These are phyloP conservation scores for Phlogophora meticulosa DNA, from an alignment of 2,888 invertebrate species.

Conservation along the genomic window DNA sequence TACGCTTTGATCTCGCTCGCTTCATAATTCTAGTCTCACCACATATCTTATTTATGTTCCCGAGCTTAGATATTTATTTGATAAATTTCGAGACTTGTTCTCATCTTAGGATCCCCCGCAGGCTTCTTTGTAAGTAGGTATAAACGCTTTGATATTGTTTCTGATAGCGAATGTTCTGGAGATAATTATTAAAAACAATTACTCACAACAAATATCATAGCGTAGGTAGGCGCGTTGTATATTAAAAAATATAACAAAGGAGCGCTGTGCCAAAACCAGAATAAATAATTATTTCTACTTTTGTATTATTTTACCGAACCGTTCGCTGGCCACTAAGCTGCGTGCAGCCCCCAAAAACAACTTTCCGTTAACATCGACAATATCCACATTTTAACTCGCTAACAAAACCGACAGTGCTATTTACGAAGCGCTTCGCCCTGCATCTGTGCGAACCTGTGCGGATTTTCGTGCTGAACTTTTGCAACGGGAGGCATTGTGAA, in stretches of 20 bases:
- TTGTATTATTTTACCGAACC: neutral
- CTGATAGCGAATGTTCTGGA: neutral
- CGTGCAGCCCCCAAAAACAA: constrained; percentile 21
- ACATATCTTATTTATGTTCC: constrained; percentile 33
- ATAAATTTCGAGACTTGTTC: constrained; percentile 23
- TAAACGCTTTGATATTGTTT: constrained; percentile 25
- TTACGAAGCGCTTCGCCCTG: constrained; percentile 67
- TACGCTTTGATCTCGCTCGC: constrained; percentile 45
- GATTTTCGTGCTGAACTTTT: constrained; percentile 70
- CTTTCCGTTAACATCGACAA: constrained; percentile 45
- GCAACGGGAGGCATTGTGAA: constrained; percentile 68
- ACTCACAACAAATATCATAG: neutral
- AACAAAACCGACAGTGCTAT: constrained; percentile 67
- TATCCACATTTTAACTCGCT: constrained; percentile 55
- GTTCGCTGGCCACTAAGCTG: constrained; percentile 12
- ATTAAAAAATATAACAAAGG: neutral
- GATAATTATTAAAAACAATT: constrained; percentile 16
- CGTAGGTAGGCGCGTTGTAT: neutral
- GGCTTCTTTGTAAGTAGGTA: constrained; percentile 30
- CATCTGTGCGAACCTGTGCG: constrained; percentile 63
- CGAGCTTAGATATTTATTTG: constrained; percentile 27
- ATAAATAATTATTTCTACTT: neutral
- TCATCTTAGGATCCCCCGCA: constrained; percentile 13
- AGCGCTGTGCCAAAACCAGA: neutral
- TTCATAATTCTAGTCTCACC: constrained; percentile 20